Evolutionary conservation across 2,797 vertebrate species (phyloP).

Genomic region (Babyrousa celebensis): DNA sequence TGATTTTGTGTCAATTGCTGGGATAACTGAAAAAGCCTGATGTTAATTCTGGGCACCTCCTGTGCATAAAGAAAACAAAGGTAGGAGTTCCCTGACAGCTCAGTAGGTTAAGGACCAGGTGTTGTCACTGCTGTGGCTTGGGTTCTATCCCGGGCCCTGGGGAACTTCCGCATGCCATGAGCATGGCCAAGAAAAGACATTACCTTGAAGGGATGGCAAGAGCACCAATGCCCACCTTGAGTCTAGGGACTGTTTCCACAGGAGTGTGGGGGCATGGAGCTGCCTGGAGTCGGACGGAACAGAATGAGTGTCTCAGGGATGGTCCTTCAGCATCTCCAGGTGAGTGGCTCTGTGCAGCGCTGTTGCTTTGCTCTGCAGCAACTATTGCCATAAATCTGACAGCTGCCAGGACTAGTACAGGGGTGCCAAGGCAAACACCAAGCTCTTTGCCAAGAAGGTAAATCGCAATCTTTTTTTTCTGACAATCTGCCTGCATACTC

Average conservation of each 20-base stretch:
- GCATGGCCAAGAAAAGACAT: no score
- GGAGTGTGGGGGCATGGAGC: neutral
- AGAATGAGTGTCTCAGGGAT: neutral
- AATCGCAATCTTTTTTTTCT: neutral
- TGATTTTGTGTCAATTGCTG: neutral
- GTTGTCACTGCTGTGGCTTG: no score
- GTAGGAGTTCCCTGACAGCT: neutral
- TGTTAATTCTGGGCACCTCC: neutral
- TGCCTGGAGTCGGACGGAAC: neutral
- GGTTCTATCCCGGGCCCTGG: no score
- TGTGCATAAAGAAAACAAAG: conserved; percentile 35
- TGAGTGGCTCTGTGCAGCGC: neutral
- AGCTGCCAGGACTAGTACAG: neutral
- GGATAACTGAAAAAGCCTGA: neutral
- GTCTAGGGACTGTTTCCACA: neutral
- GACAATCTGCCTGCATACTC: neutral
- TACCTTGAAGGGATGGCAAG: neutral
- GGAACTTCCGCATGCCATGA: no score
- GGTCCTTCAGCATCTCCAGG: neutral
- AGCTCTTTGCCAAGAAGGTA: neutral
- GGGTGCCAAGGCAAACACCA: neutral
- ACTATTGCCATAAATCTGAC: neutral
- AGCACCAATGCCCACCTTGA: neutral
- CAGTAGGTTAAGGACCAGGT: no score
- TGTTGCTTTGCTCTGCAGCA: neutral